Evolutionary conservation across 2,113 vertebrate genomes (phyloP), one percentile per base, ranked within the genome.

Genomic region (Illadopsis cleaveri): DNA sequence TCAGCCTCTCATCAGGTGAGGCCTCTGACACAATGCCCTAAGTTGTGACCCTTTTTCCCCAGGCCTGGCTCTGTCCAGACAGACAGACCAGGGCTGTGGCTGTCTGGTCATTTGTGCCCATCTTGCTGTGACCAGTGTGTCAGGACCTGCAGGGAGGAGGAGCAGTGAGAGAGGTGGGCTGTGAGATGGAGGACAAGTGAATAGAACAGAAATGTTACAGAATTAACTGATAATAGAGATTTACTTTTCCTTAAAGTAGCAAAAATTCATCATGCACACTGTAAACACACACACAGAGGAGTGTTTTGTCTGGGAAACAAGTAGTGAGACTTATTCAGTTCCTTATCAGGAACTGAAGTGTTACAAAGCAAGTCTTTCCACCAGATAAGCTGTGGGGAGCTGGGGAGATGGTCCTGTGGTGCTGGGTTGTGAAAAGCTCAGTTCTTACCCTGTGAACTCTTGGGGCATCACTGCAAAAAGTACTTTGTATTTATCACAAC

Each of bases 61-160:
- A 45, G 44, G 17, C 37, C 21, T 70, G 62, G 35, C 58, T 73
- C 50, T 90, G 75, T 45, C 27, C 51, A 81, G 44, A 61, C 14
- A 28, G 45, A 11, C 13, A 48, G 31, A 40, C 10, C 62, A 71
- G 25, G 31, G 62, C 80, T 45, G 51, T 45, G 35, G 14, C 62
- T 62, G 23, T 2, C 60, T 1, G 0, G 16, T 38, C 3, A 2
- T 42, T 56, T 51, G 44, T 42, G 27, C 15, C 54, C 2, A 0
- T 56, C 64, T 13, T 45, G 18, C 85, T 87, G 40, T 65, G 73
- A 68, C 19, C 44, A 57, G 22, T 2, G 42, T 61, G 48, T 45
- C 62, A 30, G 44, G 40, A 92, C 16, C 51, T 0, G 0, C 42
- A 57, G 65, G n/a, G 65, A 47, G 16, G 42, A 89, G 45, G 48